These are phyloP conservation scores for Lasioglossum oenotherae DNA, from an alignment of 2,888 invertebrate species.

Conservation along the genomic window DNA sequence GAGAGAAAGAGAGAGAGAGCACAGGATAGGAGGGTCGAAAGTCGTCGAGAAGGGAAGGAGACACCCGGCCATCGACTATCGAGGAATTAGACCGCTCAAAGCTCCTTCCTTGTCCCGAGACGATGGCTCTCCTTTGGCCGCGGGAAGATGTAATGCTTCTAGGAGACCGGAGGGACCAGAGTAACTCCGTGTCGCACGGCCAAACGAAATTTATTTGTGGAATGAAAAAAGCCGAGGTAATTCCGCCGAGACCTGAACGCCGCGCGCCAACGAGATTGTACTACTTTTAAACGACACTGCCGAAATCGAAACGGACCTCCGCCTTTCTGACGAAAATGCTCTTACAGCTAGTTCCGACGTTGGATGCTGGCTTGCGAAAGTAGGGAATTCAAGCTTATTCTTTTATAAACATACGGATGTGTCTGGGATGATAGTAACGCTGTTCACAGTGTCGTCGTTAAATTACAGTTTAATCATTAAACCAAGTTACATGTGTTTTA, in stretches of 20 bases:
- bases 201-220: slow-evolving; percentile 47
- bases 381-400: too few relatives aligned
- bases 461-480: neutral
- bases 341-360: neutral
- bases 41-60: slow-evolving; percentile 36
- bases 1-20: too few relatives aligned
- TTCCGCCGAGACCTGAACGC: slow-evolving; percentile 20
- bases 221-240: slow-evolving; percentile 11
- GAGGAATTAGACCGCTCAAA: slow-evolving; percentile 66
- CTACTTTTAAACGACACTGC: slow-evolving; percentile 38
- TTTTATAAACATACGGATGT: too few relatives aligned
- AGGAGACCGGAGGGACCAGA: slow-evolving; percentile 47
- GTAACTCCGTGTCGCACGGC: slow-evolving; percentile 30
- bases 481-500: neutral
- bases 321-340: neutral
- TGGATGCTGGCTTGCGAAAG: too few relatives aligned
- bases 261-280: neutral
- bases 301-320: slow-evolving; percentile 7
- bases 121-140: slow-evolving; percentile 43
- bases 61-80: slow-evolving; percentile 47
- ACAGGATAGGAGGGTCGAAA: slow-evolving; percentile 27
- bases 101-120: slow-evolving; percentile 49
- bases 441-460: neutral
- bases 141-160: slow-evolving; percentile 49
- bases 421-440: too few relatives aligned